A percentile compares a stretch with the other conserved stretches of the same genome.
These are phyloP conservation scores for Vireo griseus DNA, from an alignment of 2,797 vertebrate species.

Conservation along the genomic window DNA sequence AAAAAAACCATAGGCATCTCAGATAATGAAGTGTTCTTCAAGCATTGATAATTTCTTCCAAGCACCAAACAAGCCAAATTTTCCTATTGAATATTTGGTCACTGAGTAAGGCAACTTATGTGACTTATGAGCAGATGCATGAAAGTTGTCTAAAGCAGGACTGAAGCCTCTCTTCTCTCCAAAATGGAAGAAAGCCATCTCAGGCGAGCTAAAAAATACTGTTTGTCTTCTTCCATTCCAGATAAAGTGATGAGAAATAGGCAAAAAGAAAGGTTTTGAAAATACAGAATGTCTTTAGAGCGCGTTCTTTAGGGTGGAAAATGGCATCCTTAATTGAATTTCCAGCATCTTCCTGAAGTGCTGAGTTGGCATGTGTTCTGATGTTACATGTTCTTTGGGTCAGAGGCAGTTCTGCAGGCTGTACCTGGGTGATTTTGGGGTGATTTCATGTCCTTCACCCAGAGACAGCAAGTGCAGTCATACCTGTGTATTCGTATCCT, in stretches of 20 bases:
- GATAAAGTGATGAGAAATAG: not conserved
- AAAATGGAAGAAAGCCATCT: not conserved
- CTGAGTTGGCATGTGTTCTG: not conserved
- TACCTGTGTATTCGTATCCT: not conserved
- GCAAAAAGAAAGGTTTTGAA: not conserved
- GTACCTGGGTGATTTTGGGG: not conserved
- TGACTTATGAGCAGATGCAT: not conserved
- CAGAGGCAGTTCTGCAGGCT: not conserved
- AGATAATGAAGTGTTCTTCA: not conserved
- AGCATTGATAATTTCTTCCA: not conserved
- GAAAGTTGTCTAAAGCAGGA: not conserved
- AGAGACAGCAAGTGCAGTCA: not conserved
- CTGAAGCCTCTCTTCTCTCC: not conserved
- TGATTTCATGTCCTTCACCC: not conserved
- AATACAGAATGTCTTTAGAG: not conserved
- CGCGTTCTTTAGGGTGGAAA: not conserved
- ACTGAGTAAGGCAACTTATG: not conserved
- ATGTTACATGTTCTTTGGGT: not conserved
- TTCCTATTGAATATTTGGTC: not conserved
- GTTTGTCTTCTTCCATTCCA: not conserved
- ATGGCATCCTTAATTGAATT: not conserved
- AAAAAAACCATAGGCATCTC: not conserved
- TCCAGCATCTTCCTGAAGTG: not conserved
- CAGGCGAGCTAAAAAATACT: not conserved
- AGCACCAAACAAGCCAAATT: not conserved